Evolutionary conservation across 2,113 vertebrate species (phyloP), one percentile per base, ranked within the genome.

Genomic region (Pedionomus torquatus): DNA sequence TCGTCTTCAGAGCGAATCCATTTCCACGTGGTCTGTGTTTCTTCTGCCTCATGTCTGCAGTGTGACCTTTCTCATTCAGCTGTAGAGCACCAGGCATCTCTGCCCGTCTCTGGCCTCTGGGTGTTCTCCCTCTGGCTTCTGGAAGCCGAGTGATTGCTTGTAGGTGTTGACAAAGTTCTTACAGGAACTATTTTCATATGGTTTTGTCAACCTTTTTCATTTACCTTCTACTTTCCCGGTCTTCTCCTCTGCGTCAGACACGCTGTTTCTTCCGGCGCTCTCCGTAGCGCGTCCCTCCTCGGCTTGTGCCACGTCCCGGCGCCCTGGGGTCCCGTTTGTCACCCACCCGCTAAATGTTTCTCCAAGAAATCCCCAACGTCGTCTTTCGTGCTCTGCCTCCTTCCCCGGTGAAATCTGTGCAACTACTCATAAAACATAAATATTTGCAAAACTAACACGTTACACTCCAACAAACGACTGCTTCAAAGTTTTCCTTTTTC

Each of bases 261-360:
- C 3, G 37, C 44, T 39, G 1, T 65, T 66, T 21, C 43, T 60
- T 30, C 44, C 1, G 7, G 48, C 31, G 58, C 46, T 39, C 52
- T 39, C 52, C 13, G 3, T 2, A 17, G 24, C 37, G 2, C 2
- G 37, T 14, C 10, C 43, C 15, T 4, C 23, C 7, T 23, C 18
- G 39, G 28, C 58, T 31, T 15, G 37, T 37, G 58, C 39, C 37
- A 13, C 3, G 7, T 37, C 39, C 41, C 66, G 17, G 57, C 19
- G 12, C 41, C 48, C 20, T 2, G 2, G 8, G 20, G 15, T 25
- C 20, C 43, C 4, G 7, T 13, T n/a, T 49, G 23, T n/a, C 33
- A 20, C 52, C 44, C 39, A 2, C 5, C 17, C n/a, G 13, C 39
- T 68, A 72, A 20, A 12, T 2, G 5, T 23, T 83, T 71, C 58